These are phyloP conservation scores for Hipposideros larvatus DNA, from an alignment of 2,797 vertebrate species.

Conservation along the genomic window DNA sequence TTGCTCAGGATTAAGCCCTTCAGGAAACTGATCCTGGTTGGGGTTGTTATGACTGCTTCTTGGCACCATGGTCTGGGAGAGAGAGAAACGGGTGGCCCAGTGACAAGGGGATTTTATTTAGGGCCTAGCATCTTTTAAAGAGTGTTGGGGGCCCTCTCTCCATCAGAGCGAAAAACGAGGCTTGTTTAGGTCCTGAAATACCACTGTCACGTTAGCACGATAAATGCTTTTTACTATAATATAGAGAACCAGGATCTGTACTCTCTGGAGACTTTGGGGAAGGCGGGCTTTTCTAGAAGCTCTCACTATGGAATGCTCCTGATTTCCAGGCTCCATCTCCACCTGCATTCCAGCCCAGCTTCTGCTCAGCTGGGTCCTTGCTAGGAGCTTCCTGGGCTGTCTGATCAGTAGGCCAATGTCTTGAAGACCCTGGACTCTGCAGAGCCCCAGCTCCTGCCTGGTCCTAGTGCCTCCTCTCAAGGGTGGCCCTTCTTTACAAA, in stretches of 20 bases:
- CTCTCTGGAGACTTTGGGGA: neutral
- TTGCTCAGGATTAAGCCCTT: neutral
- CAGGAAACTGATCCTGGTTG: neutral
- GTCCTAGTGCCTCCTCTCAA: neutral
- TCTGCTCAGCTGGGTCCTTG: neutral
- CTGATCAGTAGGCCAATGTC: neutral
- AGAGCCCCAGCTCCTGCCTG: neutral
- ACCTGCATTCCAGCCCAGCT: neutral
- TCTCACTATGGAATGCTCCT: neutral
- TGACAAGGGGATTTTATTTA: conserved; percentile 8
- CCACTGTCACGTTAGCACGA: neutral
- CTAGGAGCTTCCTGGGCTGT: neutral
- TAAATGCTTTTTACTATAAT: neutral
- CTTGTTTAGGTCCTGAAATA: neutral
- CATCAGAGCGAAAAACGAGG: neutral
- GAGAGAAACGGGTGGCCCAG: neutral
- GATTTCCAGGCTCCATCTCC: neutral
- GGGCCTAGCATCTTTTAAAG: neutral
- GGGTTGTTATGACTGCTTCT: neutral
- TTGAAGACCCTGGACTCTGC: neutral
- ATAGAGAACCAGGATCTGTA: neutral
- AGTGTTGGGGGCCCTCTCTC: neutral
- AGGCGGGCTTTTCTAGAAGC: neutral
- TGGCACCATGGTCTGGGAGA: neutral
- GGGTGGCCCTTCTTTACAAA: neutral